phyloP scores from a whole-genome alignment of 2,113 vertebrate genomes.

The Vulpes lagopus region DNA sequence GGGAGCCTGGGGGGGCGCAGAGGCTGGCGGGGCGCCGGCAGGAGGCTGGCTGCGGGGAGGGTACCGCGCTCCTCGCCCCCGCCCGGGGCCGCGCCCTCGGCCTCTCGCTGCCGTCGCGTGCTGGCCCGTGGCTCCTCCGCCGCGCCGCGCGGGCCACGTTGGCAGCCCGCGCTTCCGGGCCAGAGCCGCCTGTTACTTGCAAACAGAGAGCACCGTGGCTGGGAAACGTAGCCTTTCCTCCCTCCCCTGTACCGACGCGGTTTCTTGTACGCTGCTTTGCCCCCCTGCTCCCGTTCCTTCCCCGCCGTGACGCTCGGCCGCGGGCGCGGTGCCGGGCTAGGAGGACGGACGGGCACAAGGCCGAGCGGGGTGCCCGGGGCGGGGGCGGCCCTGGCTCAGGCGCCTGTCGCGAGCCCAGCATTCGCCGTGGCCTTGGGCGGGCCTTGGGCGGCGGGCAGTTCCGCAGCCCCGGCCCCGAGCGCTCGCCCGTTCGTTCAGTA shows the following conservation, averaged over 20 bases:
- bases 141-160: too few relatives aligned
- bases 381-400: too few relatives aligned
- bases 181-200: background rate
- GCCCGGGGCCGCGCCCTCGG: background rate
- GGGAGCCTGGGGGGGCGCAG: background rate
- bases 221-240: background rate
- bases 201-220: background rate
- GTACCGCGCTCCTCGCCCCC: too few relatives aligned
- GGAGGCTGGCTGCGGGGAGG: background rate
- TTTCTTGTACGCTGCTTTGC: background rate
- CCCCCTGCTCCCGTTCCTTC: too few relatives aligned
- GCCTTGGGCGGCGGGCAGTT: background rate
- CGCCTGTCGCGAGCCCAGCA: background rate
- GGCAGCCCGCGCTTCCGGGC: background rate
- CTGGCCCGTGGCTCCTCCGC: too few relatives aligned
- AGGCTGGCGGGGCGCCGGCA: too few relatives aligned
- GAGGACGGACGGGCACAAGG: too few relatives aligned
- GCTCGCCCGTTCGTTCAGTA: background rate
- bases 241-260: background rate
- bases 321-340: too few relatives aligned
- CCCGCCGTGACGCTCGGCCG: too few relatives aligned
- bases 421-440: background rate
- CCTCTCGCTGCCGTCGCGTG: too few relatives aligned
- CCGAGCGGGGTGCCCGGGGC: too few relatives aligned
- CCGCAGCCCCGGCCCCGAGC: background rate